Conservation (phyloP, 2,888 invertebrate genomes). For the Sialis fuliginosa region DNA sequence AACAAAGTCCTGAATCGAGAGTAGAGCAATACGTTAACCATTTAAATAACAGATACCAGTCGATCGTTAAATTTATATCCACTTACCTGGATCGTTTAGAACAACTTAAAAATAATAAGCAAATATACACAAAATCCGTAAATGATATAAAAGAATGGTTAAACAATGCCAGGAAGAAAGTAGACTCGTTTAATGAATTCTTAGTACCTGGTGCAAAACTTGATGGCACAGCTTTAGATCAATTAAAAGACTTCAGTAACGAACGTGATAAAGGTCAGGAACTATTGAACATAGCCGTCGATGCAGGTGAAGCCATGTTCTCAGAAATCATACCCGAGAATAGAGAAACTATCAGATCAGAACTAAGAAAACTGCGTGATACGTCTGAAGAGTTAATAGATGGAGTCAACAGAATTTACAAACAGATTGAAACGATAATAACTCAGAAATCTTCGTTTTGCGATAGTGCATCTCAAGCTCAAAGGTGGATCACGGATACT, state of each 20-base stretch:
- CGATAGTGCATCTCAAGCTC: slow-evolving; percentile 76
- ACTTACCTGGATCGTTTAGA: slow-evolving; percentile 54
- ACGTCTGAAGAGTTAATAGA: slow-evolving; percentile 72
- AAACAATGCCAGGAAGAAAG: slow-evolving; percentile 51
- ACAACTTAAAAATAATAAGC: slow-evolving; percentile 51
- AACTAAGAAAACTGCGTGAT: slow-evolving; percentile 62
- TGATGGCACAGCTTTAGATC: slow-evolving; percentile 55
- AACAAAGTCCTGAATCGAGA: slow-evolving; percentile 66
- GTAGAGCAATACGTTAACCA: slow-evolving; percentile 67
- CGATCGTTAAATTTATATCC: slow-evolving; percentile 49
- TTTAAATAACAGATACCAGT: slow-evolving; percentile 56
- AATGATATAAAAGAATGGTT: slow-evolving; percentile 65
- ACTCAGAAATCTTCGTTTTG: slow-evolving; percentile 87
- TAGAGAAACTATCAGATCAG: slow-evolving; percentile 66
- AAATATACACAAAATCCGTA: slow-evolving; percentile 45
- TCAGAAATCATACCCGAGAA: slow-evolving; percentile 75
- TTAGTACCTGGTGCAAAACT: slow-evolving; percentile 58
- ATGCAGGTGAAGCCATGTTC: slow-evolving; percentile 76
- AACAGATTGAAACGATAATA: slow-evolving; percentile 73
- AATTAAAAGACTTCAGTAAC: slow-evolving; percentile 51
- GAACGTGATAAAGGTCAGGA: slow-evolving; percentile 65
- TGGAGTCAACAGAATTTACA: slow-evolving; percentile 66
- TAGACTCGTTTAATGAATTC: slow-evolving; percentile 52
- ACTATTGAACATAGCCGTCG: slow-evolving; percentile 61
- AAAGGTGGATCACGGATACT: slow-evolving; percentile 69